Percentiles rank a stretch among this genome's conserved stretches.
phyloP scores from a whole-genome alignment of 2,113 vertebrate species.

The Petrocephalus zakoni region DNA sequence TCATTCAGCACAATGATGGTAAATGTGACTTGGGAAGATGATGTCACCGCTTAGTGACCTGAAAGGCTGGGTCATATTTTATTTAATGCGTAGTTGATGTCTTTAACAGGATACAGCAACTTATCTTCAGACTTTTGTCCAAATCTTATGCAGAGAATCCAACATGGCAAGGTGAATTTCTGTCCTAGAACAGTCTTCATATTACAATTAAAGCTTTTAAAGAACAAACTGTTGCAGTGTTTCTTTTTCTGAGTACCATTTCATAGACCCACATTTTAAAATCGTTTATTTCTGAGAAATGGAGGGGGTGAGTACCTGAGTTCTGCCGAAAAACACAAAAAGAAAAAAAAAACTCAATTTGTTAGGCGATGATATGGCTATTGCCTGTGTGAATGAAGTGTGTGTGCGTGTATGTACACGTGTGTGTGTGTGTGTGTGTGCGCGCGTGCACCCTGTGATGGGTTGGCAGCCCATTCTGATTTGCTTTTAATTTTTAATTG shows the following conservation, averaged over 20 bases:
- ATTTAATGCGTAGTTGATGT: background rate
- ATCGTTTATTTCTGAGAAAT: background rate
- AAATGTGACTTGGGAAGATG: background rate
- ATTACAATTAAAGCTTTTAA: background rate
- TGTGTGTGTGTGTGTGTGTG: no score
- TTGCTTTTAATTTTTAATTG: no score
- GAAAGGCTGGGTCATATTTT: no score
- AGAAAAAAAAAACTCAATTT: no score
- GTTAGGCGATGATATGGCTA: no score
- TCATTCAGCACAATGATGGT: background rate
- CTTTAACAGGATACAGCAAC: background rate
- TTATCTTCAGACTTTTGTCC: background rate
- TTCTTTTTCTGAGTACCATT: background rate
- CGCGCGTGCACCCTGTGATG: no score
- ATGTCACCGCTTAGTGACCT: no score
- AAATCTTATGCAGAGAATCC: background rate
- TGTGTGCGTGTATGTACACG: no score
- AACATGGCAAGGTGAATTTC: background rate
- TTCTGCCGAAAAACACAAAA: background rate
- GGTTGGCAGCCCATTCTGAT: no score
- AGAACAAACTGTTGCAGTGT: background rate
- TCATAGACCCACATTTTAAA: background rate
- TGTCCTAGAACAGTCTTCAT: background rate
- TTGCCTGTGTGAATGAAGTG: no score
- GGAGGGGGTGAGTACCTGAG: background rate